These are phyloP conservation scores for Nyctibius bracteatus DNA, from an alignment of 2,113 vertebrate genomes.

Conservation along the genomic window DNA sequence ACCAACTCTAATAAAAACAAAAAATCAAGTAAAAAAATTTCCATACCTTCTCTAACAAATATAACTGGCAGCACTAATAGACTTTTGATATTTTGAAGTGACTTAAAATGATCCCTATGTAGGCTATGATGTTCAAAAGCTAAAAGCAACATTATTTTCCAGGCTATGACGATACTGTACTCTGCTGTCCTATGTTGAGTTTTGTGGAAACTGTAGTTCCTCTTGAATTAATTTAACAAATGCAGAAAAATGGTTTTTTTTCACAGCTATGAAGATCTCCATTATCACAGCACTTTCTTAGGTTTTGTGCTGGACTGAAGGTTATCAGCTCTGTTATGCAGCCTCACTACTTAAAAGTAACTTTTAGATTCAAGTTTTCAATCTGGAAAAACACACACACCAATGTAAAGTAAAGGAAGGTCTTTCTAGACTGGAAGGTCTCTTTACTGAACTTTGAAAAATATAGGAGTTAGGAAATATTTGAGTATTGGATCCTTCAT, in stretches of 20 bases:
- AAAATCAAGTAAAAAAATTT: neutral
- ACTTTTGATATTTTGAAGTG: neutral
- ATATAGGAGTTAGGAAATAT: neutral
- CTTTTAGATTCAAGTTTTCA: neutral
- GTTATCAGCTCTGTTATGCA: neutral
- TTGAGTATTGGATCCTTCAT: neutral
- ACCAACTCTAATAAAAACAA: neutral
- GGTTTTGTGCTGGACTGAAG: neutral
- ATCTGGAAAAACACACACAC: neutral
- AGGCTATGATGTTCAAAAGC: neutral
- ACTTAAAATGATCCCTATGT: neutral
- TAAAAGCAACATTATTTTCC: conserved; percentile 1
- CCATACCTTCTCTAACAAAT: neutral
- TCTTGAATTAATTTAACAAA: neutral
- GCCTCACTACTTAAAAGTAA: neutral
- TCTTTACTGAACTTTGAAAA: neutral
- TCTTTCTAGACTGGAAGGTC: neutral
- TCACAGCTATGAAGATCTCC: neutral
- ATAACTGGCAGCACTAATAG: neutral
- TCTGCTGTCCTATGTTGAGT: neutral
- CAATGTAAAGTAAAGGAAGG: neutral
- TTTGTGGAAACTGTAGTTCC: neutral
- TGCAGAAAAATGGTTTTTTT: neutral
- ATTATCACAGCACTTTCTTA: neutral
- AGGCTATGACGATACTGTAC: neutral